Evolutionary conservation across 2,888 invertebrate species (phyloP).

Genomic region (Volucella bombylans): DNA sequence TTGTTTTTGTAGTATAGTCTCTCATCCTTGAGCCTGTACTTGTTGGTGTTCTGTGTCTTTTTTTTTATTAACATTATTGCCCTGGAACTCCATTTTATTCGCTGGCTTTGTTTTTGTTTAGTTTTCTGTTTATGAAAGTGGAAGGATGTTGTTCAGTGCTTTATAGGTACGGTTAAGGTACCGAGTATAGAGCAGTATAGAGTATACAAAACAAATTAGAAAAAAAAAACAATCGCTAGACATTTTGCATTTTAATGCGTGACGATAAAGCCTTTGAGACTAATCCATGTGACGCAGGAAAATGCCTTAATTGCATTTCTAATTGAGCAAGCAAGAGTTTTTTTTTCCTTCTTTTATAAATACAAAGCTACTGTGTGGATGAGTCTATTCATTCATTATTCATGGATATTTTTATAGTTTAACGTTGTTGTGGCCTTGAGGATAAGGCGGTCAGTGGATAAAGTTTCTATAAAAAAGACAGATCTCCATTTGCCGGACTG

Average conservation of each 20-base stretch:
- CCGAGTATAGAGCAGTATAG: no score
- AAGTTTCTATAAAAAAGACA: not conserved
- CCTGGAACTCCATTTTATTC: conserved; percentile 36
- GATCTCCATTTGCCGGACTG: no score
- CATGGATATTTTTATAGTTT: conserved; percentile 25
- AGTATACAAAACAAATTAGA: not conserved
- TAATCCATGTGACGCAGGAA: conserved; percentile 28
- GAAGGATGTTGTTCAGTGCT: conserved; percentile 28
- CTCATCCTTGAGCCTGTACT: not conserved
- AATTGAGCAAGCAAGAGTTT: conserved; percentile 19
- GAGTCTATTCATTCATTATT: conserved; percentile 34
- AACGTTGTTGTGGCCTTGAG: conserved; percentile 9
- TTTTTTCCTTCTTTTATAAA: not conserved
- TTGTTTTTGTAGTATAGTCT: conserved; percentile 39
- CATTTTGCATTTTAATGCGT: conserved; percentile 56
- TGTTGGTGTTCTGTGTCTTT: not conserved
- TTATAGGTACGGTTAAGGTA: not conserved
- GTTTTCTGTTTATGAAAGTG: conserved; percentile 51
- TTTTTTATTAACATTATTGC: conserved; percentile 20
- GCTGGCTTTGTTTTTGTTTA: conserved; percentile 17
- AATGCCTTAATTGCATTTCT: conserved; percentile 56
- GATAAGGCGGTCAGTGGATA: not conserved
- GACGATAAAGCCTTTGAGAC: conserved; percentile 47
- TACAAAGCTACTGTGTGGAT: not conserved
- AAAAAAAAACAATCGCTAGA: conserved; percentile 10